phyloP scores from a whole-genome alignment of 2,888 invertebrate species.

The Beris morrisii region DNA sequence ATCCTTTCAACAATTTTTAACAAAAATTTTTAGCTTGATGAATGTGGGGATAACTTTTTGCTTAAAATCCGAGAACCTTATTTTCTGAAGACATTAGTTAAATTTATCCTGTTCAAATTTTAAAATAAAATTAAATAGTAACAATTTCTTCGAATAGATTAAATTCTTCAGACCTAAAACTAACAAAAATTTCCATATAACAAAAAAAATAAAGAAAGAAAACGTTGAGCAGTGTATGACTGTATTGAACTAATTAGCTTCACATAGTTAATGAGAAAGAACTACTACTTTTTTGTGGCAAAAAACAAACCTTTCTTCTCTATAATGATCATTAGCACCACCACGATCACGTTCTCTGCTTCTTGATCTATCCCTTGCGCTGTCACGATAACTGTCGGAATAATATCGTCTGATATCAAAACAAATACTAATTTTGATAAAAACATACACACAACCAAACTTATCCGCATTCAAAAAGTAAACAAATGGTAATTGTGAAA shows the following conservation, averaged over 20 bases:
- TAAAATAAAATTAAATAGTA: too few species aligned
- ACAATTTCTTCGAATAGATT: too few species aligned
- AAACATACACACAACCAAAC: conserved; percentile 28
- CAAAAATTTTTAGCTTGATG: too few species aligned
- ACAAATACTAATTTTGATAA: conserved; percentile 33
- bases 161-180: too few species aligned
- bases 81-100: too few species aligned
- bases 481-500: neutral
- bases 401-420: conserved; percentile 39
- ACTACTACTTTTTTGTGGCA: neutral
- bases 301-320: conserved; percentile 51
- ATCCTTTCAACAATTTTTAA: too few species aligned
- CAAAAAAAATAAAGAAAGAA: neutral
- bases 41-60: too few species aligned
- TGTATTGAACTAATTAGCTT: conserved; percentile 5
- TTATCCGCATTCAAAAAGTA: conserved; percentile 1
- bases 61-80: too few species aligned
- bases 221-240: neutral
- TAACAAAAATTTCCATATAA: too few species aligned
- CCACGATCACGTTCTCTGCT: conserved; percentile 68
- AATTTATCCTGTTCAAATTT: too few species aligned
- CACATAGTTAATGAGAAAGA: neutral
- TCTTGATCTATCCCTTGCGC: conserved; percentile 69
- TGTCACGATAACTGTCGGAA: conserved; percentile 57
- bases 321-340: conserved; percentile 52